Evolutionary conservation across 1,140 invertebrate genomes (phyloP).

Genomic region (Zeugodacus cucurbitae): DNA sequence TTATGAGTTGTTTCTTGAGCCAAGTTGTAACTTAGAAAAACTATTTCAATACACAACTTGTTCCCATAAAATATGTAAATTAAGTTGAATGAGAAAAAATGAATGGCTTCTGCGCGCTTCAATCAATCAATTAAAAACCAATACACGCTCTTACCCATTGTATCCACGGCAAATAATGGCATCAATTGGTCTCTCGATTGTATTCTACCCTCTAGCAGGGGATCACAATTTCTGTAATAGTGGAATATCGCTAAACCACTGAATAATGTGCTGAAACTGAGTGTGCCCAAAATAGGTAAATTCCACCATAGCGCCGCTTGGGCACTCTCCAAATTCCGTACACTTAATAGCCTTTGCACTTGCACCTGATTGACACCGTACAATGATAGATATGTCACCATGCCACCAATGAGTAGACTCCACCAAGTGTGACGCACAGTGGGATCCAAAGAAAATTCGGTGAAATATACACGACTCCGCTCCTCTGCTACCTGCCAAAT

Average conservation of each 20-base stretch:
- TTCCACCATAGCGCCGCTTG: slow-evolving; percentile 76
- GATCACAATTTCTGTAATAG: slow-evolving; percentile 82
- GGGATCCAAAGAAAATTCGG: slow-evolving; percentile 75
- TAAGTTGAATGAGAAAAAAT: no score
- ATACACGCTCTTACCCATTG: slow-evolving; percentile 67
- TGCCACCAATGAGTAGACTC: slow-evolving; percentile 78
- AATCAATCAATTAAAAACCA: background rate
- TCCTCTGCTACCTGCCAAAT: slow-evolving; percentile 77
- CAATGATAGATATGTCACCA: slow-evolving; percentile 78
- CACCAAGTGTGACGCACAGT: slow-evolving; percentile 81
- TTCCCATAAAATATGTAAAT: no score
- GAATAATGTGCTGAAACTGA: slow-evolving; percentile 79
- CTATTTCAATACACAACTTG: no score
- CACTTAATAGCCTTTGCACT: slow-evolving; percentile 86
- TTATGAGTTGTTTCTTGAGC: no score
- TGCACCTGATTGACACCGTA: slow-evolving; percentile 88
- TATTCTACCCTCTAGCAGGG: slow-evolving; percentile 70
- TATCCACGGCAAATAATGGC: slow-evolving; percentile 83
- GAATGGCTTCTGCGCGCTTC: background rate
- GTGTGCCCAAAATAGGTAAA: slow-evolving; percentile 74
- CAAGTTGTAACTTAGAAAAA: no score
- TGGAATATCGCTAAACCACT: slow-evolving; percentile 84
- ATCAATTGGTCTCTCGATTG: slow-evolving; percentile 71
- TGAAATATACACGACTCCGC: slow-evolving; percentile 72
- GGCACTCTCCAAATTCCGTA: slow-evolving; percentile 76